Conservation (phyloP, 2,113 vertebrate species). For the Xiphias gladius region DNA sequence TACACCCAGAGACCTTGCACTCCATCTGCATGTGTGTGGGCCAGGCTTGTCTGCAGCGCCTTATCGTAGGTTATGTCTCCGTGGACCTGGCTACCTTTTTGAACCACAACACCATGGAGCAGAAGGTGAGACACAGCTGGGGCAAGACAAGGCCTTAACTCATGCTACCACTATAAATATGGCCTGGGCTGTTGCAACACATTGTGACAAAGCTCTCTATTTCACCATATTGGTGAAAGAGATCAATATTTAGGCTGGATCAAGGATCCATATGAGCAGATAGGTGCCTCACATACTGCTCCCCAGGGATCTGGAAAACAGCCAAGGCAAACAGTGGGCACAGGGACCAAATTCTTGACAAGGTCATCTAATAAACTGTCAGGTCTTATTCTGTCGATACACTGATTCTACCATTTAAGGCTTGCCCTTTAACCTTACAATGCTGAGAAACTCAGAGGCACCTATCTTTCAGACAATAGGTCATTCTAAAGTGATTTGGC, state of each 20-base stretch:
- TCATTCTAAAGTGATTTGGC: constrained; percentile 78
- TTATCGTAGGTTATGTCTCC: constrained; percentile 88
- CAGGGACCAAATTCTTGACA: constrained; percentile 77
- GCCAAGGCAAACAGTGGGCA: constrained; percentile 71
- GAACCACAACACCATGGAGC: constrained; percentile 83
- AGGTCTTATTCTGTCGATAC: constrained; percentile 87
- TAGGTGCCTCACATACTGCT: constrained; percentile 72
- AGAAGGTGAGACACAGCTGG: constrained; percentile 85
- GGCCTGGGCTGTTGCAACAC: constrained; percentile 15
- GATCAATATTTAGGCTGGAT: constrained; percentile 76
- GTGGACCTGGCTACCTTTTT: constrained; percentile 89
- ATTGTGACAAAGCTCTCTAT: constrained; percentile 41
- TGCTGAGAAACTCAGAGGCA: constrained; percentile 67
- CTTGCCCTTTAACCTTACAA: constrained; percentile 83
- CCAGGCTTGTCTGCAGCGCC: constrained; percentile 82
- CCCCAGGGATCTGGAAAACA: constrained; percentile 77
- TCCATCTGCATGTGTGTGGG: constrained; percentile 86
- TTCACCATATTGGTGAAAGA: constrained; percentile 61
- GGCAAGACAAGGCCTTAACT: constrained; percentile 1
- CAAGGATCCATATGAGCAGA: constrained; percentile 72
- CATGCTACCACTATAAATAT: constrained; percentile 27
- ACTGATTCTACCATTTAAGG: constrained; percentile 85
- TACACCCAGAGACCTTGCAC: constrained; percentile 83
- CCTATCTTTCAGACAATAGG: constrained; percentile 77
- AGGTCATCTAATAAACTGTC: constrained; percentile 87